phyloP scores from a whole-genome alignment of 2,113 vertebrate genomes.

The Panurus biarmicus region DNA sequence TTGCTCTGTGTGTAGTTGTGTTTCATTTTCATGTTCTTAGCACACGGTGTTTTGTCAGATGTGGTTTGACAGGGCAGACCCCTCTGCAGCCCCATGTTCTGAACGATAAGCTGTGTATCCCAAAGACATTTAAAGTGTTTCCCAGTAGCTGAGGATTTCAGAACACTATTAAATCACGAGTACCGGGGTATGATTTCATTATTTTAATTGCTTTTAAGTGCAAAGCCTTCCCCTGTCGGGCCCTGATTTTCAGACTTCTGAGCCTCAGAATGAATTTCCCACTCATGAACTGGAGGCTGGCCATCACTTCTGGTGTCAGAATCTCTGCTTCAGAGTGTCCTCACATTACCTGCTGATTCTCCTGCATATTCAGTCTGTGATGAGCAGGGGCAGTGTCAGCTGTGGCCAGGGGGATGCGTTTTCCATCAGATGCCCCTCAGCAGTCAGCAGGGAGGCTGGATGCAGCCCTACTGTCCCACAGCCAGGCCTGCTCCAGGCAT shows the following conservation, averaged over 20 bases:
- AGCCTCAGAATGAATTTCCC: not conserved
- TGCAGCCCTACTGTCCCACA: not conserved
- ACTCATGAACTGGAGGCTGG: accelerated
- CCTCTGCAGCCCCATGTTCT: not conserved
- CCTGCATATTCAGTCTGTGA: not conserved
- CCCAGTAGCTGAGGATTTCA: not conserved
- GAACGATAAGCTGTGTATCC: not conserved
- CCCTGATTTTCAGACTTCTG: not conserved
- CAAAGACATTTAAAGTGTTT: not conserved
- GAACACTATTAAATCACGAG: not conserved
- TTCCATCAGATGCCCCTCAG: not conserved
- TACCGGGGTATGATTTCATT: not conserved
- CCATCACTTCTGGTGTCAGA: not conserved
- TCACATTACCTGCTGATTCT: not conserved
- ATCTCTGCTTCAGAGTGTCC: not conserved
- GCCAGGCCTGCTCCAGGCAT: not conserved
- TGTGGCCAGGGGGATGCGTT: not conserved
- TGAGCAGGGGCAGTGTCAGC: not conserved
- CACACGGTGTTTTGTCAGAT: not conserved
- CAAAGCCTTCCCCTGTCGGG: not conserved
- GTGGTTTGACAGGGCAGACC: not conserved
- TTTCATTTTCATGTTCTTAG: not conserved
- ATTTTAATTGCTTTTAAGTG: not conserved
- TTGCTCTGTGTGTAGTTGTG: not conserved
- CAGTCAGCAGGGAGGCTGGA: not conserved